Base-by-base conservation (phyloP, 2,797 vertebrate genomes). In the Petrocephalus sullivani region DNA sequence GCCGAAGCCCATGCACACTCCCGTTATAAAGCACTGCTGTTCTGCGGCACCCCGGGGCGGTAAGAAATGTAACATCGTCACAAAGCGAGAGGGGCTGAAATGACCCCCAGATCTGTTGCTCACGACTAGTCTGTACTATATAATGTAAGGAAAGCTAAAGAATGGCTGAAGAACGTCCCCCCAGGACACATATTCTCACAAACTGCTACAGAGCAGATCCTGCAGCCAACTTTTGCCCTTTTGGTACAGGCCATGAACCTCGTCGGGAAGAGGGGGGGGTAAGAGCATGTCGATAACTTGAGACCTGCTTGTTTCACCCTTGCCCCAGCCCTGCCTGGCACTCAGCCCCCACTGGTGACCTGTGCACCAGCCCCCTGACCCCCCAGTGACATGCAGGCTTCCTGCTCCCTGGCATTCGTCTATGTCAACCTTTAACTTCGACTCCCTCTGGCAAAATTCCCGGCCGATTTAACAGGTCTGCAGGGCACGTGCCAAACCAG, bases 121-220 rank as follows among this genome's bases (percentile, higher is more conserved):
- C 23, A 12, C 37, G 67, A 75, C 16, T 16, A 75, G 28, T 28
- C 28, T 28, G 28, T 28, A 28, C 28, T 28, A 28, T 28, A 28
- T 28, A 28, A 28, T 1, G 28, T 28, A 28, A 0, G 28, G 28
- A 28, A 28, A 28, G 28, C 28, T 28, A 28, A 28, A 28, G 28
- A 28, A 28, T 28, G 28, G 28, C 28, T 28, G 28, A 28, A 28
- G 28, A 28, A 28, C 28, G 28, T 28, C 28, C 87, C 89, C 89
- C 89, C 23, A 83, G 37, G 61, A 87, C 82, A 46, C 56, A 33
- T 67, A 87, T 82, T 58, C n/a, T 82, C 46, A 88, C 81, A 86
- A 87, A 85, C 21, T 23, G 21, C 21, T 23, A 57, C 83, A 85
- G 16, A 28, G 21, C 83, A 37, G 53, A 85, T 57, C 9, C 12